These are phyloP conservation scores for Malurus splendens DNA, from an alignment of 2,797 vertebrate genomes.

Conservation along the genomic window DNA sequence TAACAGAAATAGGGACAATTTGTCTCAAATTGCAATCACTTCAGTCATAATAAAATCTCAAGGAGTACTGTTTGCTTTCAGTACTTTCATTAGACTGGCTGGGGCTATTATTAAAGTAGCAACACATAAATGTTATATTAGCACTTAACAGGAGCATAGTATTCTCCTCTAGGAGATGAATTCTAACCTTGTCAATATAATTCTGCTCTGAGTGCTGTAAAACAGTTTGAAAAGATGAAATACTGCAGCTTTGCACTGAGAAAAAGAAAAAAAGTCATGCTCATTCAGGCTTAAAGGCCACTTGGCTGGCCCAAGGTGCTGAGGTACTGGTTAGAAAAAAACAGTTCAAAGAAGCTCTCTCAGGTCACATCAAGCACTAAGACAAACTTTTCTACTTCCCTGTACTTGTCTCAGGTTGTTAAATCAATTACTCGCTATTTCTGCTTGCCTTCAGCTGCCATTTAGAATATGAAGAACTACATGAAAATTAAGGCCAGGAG, in stretches of 20 bases:
- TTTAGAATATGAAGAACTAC: constrained; percentile 56
- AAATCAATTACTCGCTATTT: constrained; percentile 74
- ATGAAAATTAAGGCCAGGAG: constrained; percentile 57
- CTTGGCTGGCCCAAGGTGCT: constrained; percentile 80
- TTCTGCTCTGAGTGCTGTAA: constrained; percentile 78
- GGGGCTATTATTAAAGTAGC: constrained; percentile 73
- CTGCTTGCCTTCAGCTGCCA: constrained; percentile 60
- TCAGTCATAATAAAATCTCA: constrained; percentile 80
- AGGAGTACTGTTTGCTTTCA: constrained; percentile 76
- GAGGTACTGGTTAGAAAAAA: constrained; percentile 67
- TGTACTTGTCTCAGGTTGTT: constrained; percentile 78
- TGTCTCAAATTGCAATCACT: constrained; percentile 76
- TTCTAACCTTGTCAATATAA: constrained; percentile 90
- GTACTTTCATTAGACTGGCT: constrained; percentile 78
- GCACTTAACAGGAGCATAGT: constrained; percentile 82
- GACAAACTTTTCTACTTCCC: constrained; percentile 72
- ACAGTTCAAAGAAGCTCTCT: constrained; percentile 68
- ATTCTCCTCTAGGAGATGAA: constrained; percentile 82
- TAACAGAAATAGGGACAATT: constrained; percentile 75
- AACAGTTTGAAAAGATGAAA: constrained; percentile 79
- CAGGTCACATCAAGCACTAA: constrained; percentile 75
- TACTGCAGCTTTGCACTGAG: constrained; percentile 63
- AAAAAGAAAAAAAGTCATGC: constrained; percentile 68
- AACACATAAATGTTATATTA: constrained; percentile 91
- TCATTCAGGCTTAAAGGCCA: constrained; percentile 91